Base-by-base conservation (phyloP, 2,113 vertebrate genomes). In the Motacilla tschutschensis region DNA sequence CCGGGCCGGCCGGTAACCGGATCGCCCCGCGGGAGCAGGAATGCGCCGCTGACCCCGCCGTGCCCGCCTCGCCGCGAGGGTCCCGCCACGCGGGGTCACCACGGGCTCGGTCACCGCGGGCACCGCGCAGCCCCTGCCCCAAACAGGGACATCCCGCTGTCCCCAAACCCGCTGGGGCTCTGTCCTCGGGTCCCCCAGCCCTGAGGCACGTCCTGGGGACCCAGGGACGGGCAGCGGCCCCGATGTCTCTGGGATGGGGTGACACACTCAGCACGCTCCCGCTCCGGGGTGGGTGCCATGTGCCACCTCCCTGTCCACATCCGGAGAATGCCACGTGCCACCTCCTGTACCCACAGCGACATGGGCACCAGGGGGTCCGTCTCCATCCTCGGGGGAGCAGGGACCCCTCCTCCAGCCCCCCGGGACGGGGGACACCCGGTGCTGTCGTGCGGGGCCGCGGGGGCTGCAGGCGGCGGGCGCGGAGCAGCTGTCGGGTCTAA, bases 1-100 rank as follows among this genome's bases (percentile, higher is more conserved):
- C 80, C 2, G 26, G 71, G 76, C 62, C 15, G 26, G 74, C 50
- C 57, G 38, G 92, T 89, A 91, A 93, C 86, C 75, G 71, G 89
- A 93, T 93, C 86, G 7, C 85, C 72, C 43, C 16, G 51, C 71
- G 62, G 89, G 79, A 84, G 51, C 86, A 74, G 89, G 92, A 91
- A 93, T 91, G 89, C 12, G 21, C 70, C 5, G 35, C 86, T 84
- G 89, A 81, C 92, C 89, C 86, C 14, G 24, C 86, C 24, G 33
- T 46, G 79, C 82, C 78, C 47, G 78, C 79, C 71, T 17, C 53
- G 4, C 58, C 19, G 14, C 62, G 18, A 60, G 63, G 17, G 81
- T 76, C 57, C 33, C 26, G 14, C 72, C 88, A 70, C 33, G 16
- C 12, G 16, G 26, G 67, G 82, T 89, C 82, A 89, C 69, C 41